Evolutionary conservation across 2,888 invertebrate genomes (phyloP), one percentile per base, ranked within the genome.

Genomic region (Apeira syringaria): DNA sequence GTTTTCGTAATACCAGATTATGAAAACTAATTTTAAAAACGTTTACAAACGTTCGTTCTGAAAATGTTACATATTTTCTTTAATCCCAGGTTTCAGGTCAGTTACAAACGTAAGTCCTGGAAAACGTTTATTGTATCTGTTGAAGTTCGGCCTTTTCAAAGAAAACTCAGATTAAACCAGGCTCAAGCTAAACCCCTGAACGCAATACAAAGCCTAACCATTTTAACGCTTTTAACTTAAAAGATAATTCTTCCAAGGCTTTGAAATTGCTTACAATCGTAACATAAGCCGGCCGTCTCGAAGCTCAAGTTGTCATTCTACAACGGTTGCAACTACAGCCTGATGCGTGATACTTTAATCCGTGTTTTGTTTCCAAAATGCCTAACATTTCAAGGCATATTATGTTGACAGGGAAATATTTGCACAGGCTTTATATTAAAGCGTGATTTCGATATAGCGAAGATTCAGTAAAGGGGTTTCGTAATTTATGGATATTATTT

Each of bases 381-480:
- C 27, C n/a, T 17, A 34, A 31, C 28, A 30, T 38, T 40, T 31
- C 29, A 31, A 40, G 43, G 33, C 43, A 40, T 46, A 43, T 43
- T 40, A 46, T 12, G 45, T 39, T 45, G 45, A 45, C 45, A 45
- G 13, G 34, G 33, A 30, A n/a, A 31, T 36, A 35, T 36, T 44
- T 32, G 36, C 9, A 20, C 17, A 11, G 12, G 39, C 35, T 46
- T 46, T 24, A 28, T 36, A 9, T 17, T 31, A 31, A 39, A 26
- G 22, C 27, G 29, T 26, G 27, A 43, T 43, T 8, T 43, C 5
- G 20, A n/a, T n/a, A 13, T 18, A 30, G 28, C n/a, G 17, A 25
- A 38, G 9, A 30, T 22, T 27, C 3, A 28, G 9, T 30, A 24
- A 31, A 32, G 13, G 30, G 18, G 8, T 15, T n/a, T n/a, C n/a